Conservation (phyloP, 2,113 vertebrate species). For the Verasper variegatus region DNA sequence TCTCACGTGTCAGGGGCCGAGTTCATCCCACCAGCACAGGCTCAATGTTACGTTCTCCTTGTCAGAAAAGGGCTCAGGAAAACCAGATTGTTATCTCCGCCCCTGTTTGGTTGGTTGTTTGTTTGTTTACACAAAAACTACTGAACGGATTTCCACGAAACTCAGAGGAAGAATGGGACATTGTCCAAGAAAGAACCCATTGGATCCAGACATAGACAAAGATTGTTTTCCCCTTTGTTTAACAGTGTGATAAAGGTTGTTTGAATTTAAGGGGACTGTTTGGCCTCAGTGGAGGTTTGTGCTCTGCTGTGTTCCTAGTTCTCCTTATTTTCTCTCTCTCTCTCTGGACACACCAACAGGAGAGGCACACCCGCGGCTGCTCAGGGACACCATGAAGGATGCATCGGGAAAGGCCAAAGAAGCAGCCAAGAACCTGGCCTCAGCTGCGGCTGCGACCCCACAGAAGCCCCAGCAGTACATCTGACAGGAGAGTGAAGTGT, state of each 20-base stretch:
- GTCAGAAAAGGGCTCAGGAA: not conserved
- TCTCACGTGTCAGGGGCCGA: not conserved
- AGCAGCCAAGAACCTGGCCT: slow-evolving; percentile 77
- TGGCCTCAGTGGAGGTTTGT: too few relatives aligned
- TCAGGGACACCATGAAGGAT: slow-evolving; percentile 75
- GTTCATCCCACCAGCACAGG: not conserved
- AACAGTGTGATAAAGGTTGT: too few relatives aligned
- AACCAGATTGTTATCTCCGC: not conserved
- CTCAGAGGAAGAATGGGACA: too few relatives aligned
- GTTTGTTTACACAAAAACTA: not conserved
- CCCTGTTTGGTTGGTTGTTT: not conserved
- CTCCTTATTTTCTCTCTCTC: not conserved
- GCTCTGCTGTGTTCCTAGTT: too few relatives aligned
- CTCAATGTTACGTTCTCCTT: not conserved
- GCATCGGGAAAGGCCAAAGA: slow-evolving; percentile 75
- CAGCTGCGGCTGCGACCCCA: slow-evolving; percentile 50
- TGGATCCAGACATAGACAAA: too few relatives aligned
- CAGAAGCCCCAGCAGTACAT: slow-evolving; percentile 80
- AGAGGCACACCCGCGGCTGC: slow-evolving; percentile 73
- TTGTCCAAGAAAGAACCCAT: too few relatives aligned
- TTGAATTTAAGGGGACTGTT: too few relatives aligned
- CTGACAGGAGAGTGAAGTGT: slow-evolving; percentile 44
- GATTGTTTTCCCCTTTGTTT: too few relatives aligned
- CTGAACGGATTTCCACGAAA: too few relatives aligned
- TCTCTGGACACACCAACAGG: slow-evolving; percentile 48